Evolutionary conservation across 2,888 invertebrate genomes (phyloP), one percentile per base, ranked within the genome.

Genomic region (Patella pellucida): DNA sequence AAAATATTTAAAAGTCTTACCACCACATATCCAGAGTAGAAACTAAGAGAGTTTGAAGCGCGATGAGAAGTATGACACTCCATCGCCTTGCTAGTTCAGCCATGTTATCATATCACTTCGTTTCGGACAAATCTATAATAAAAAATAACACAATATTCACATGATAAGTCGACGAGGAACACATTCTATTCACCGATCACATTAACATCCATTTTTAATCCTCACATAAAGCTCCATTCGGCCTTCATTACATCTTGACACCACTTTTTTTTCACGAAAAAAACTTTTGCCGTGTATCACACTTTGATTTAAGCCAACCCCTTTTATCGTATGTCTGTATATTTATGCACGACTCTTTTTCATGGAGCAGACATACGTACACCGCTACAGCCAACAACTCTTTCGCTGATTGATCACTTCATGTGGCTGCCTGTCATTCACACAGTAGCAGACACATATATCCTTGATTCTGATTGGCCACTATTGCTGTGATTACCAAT

Each of bases 1-100:
- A 56, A 41, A 19, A 67, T 19, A 52, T 54, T 12, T 52, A 41
- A n/a, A 27, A 31, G 12, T 70, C 76, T 69, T 76, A 76, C 76
- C 76, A 76, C 76, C 76, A 76, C 67, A 71, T 76, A 70, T 76
- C 76, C 50, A 74, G 67, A 19, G 76, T 73, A 16, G 71, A 68
- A 50, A 71, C 74, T 50, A 69, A 19, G 14, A 73, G 68, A 50
- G 51, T 23, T 54, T 74, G 73, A 16, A 76, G 74, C n/a, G 69
- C 56, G 56, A 73, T 62, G 15, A 71, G 15, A n/a, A 76, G 73
- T 31, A 74, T 54, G 23, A 51, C 19, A 23, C 71, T 69, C 72
- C 76, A 72, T 62, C 62, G 62, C 72, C 72, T 51, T 41, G 23
- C 50, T 31, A 31, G 51, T 69, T 54, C 52, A 50, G 72, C 76